A percentile compares a stretch with the other conserved stretches of the same genome.
Conservation (phyloP, 2,888 invertebrate genomes). For the Lypha dubia region DNA sequence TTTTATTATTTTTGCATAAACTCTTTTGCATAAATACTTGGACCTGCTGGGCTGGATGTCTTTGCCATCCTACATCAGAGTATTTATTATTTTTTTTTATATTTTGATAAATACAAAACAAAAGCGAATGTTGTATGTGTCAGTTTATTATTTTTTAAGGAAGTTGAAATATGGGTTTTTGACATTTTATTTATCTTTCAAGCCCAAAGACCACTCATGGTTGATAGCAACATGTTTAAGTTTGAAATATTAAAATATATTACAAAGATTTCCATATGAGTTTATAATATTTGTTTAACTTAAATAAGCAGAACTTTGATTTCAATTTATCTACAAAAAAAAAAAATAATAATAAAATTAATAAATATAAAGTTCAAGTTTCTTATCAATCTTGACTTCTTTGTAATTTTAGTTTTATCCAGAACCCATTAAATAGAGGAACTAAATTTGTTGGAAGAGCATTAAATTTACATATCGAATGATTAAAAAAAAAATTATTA, state of each 20-base stretch:
- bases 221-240: conserved; percentile 9
- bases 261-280: neutral
- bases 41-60: conserved; percentile 14
- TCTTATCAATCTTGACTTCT: neutral
- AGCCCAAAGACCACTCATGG: neutral
- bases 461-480: neutral
- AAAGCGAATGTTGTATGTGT: neutral
- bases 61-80: neutral
- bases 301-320: neutral
- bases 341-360: neutral
- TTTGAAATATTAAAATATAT: neutral
- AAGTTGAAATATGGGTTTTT: conserved; percentile 7
- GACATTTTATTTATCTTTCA: conserved; percentile 16
- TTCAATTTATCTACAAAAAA: neutral
- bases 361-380: neutral
- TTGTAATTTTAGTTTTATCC: neutral
- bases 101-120: conserved; percentile 28
- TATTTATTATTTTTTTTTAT: neutral
- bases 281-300: neutral
- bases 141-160: neutral
- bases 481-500: neutral
- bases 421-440: neutral
- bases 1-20: conserved; percentile 3
- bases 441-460: neutral
- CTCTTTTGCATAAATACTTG: neutral